These are phyloP conservation scores for Loris lydekkerianus DNA, from an alignment of 2,797 vertebrate genomes.

Conservation along the genomic window DNA sequence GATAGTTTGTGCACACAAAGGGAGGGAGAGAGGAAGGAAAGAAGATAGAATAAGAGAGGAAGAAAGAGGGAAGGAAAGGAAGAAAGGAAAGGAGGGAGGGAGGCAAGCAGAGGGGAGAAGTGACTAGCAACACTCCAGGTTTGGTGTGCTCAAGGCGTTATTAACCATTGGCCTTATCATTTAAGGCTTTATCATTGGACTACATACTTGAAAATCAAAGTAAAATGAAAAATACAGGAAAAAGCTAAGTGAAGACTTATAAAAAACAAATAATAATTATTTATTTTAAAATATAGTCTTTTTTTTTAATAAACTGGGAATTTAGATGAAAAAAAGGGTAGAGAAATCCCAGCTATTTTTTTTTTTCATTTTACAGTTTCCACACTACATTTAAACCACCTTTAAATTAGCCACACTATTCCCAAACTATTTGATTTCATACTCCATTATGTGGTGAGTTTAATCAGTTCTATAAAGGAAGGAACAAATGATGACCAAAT, in stretches of 20 bases:
- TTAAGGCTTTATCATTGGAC: neutral
- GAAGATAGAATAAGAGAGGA: neutral
- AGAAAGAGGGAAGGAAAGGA: rapidly evolving
- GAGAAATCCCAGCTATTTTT: conserved; percentile 29
- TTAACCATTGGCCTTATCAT: neutral
- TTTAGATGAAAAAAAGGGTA: conserved; percentile 14
- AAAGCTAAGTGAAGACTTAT: neutral
- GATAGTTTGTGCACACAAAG: neutral
- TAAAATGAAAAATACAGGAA: neutral
- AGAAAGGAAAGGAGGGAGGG: no score
- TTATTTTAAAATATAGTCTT: conserved; percentile 6
- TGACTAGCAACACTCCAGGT: neutral
- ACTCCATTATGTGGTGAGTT: conserved; percentile 60
- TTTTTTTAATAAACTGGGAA: conserved; percentile 24
- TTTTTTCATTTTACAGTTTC: conserved; percentile 51
- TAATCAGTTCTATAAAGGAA: conserved; percentile 70
- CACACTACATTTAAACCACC: conserved; percentile 65
- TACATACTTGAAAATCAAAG: conserved; percentile 33
- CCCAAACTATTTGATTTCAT: conserved; percentile 67
- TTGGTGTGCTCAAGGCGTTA: neutral
- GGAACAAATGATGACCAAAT: conserved; percentile 42
- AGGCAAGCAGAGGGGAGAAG: neutral
- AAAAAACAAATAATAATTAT: conserved; percentile 48
- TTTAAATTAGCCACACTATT: conserved; percentile 67
- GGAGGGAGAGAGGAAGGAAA: neutral